These are phyloP conservation scores for Gisinianus flammeolus DNA, from an alignment of 2,888 invertebrate genomes.

Conservation along the genomic window DNA sequence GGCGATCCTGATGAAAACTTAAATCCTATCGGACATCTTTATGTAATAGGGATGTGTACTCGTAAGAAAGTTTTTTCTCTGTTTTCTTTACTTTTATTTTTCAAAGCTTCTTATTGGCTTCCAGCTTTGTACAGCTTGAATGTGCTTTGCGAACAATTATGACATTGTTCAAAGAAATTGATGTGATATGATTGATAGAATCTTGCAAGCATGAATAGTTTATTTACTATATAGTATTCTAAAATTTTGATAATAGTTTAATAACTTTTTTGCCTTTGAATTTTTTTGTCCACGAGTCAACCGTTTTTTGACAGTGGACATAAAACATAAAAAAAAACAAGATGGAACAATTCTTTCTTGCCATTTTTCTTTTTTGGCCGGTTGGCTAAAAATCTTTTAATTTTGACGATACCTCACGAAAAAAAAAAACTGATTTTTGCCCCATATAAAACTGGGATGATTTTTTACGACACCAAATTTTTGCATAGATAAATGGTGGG, in stretches of 20 bases:
- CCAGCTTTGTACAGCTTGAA: constrained; percentile 1
- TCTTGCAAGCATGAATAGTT: neutral
- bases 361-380: too few species aligned
- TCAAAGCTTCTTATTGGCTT: neutral
- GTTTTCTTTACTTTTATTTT: neutral
- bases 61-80: constrained; percentile 37
- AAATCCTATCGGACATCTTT: neutral
- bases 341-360: too few species aligned
- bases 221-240: neutral
- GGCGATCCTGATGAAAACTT: neutral
- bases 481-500: neutral
- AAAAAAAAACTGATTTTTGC: constrained; percentile 7
- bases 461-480: constrained; percentile 2
- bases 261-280: constrained; percentile 6
- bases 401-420: neutral
- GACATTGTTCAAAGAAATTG: neutral
- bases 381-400: neutral
- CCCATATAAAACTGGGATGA: neutral
- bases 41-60: constrained; percentile 43
- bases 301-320: neutral
- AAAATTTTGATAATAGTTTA: neutral
- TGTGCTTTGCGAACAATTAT: neutral
- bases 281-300: neutral
- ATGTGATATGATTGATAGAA: neutral
- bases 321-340: too few species aligned